Evolutionary conservation across 2,113 vertebrate species (phyloP), one percentile per base, ranked within the genome.

Genomic region (Nibea albiflora): DNA sequence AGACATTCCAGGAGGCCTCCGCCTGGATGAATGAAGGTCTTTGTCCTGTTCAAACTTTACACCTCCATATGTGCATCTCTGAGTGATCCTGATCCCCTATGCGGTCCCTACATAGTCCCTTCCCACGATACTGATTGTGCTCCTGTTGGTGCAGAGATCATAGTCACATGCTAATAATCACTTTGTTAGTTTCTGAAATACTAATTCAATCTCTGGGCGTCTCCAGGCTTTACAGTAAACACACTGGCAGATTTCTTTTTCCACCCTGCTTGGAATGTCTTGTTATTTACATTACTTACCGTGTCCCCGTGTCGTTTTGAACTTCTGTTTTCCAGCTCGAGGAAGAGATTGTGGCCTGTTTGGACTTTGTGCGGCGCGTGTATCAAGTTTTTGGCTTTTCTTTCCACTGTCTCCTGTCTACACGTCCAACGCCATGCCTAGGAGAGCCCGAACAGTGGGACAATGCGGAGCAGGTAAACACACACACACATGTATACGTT

Each of bases 331-430:
- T 80, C 39, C 90, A 98, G 98, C 94, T 98, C 76, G 95, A 97
- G 83, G 76, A 80, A 0, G 98, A 99, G 94, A 97, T 99, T 7
- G 87, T 81, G 17, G 87, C 94, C 46, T 98, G 97, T 90, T 94
- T 99, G 87, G 96, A 97, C 64, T 99, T 98, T 73, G 92, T 98
- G 39, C 94, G 88, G 3, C 81, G 92, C 0, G 96, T 99, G 9
- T 99, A 98, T 82, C 62, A 90, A 0, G 92, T 96, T 11, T 95
- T 98, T 78, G 98, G 97, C 5, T 98, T 99, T 87, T 95, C 96
- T 58, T 96, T 98, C 93, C 96, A 84, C 82, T 94, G 98, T 89
- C 95, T 94, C 1, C 93, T 98, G 58, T 97, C 97, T 44, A 98
- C 97, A 0, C 95, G 97, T 0, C 98, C 98, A 0, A 75, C 94